Evolutionary conservation across 2,797 vertebrate genomes (phyloP).

Genomic region (Rhynchonycteris naso): DNA sequence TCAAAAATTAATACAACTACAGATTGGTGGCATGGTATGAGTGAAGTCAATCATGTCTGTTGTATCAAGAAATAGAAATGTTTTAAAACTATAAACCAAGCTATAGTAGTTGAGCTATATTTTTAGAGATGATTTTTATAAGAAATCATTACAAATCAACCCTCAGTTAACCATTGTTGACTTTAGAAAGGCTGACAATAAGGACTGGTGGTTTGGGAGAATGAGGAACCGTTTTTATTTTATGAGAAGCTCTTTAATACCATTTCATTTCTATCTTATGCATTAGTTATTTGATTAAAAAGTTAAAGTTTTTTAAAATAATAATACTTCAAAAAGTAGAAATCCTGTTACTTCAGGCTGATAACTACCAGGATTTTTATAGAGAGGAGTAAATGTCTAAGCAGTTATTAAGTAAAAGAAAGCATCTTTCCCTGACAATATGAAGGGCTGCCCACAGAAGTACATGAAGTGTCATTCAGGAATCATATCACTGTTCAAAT

Average conservation of each 20-base stretch:
- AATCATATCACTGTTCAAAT: background rate
- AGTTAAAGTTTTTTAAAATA: background rate
- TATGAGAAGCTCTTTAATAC: background rate
- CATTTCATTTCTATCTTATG: background rate
- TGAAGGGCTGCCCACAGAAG: background rate
- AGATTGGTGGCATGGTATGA: background rate
- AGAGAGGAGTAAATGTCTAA: background rate
- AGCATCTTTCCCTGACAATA: background rate
- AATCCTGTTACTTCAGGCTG: background rate
- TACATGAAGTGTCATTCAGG: background rate
- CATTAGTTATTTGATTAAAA: background rate
- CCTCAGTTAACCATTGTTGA: background rate
- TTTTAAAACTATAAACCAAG: background rate
- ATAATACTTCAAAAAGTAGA: background rate
- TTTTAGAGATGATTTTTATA: background rate
- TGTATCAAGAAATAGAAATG: background rate
- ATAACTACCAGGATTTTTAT: background rate
- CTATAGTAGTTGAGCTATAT: background rate
- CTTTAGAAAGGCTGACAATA: background rate
- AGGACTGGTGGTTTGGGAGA: background rate
- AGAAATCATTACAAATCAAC: background rate
- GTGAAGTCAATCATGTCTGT: background rate
- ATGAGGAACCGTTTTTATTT: background rate
- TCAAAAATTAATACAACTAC: background rate
- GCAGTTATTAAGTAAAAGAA: background rate